Evolutionary conservation across 2,888 invertebrate genomes (phyloP), one percentile per base, ranked within the genome.

Genomic region (Taphrorychus bicolor): DNA sequence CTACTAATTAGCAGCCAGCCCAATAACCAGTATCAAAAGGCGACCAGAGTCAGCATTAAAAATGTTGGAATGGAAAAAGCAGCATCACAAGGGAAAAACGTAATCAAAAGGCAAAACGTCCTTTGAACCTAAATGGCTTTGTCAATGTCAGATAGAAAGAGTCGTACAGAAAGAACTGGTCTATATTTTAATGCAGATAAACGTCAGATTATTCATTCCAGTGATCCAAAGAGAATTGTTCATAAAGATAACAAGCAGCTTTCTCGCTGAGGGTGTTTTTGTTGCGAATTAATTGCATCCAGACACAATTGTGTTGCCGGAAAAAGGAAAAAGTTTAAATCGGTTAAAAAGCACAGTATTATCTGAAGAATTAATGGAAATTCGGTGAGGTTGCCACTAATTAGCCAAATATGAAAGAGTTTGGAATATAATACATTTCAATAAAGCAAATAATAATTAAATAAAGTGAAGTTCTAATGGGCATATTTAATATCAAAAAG

Each of bases 221-320:
- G 32, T 19, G 59, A 65, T 60, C 56, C 51, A 63, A 66, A 70
- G 66, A 62, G 70, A 67, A 70, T 62, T 63, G 63, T 67, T 66
- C 70, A 67, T 67, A 67, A 66, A 70, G 66, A 70, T 70, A 70
- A 70, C 70, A 70, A 67, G 70, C 70, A 45, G 66, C 62, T 70
- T 70, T 62, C 70, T 61, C 66, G 62, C 49, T 63, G 66, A 42
- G 59, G 62, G 56, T 54, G 62, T 67, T 66, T 70, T 67, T 70
- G 59, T 66, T 67, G 23, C 59, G 63, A 70, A 70, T 70, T 66
- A 70, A 70, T 70, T 70, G 70, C 66, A 59, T 17, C 61, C 70
- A 70, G 66, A 70, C 70, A 66, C 61, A 69, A 69, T 69, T 69
- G 69, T 69, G 64, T 60, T 58, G 69, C 41, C 57, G 67, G 58